Percentiles rank a stretch among this genome's conserved stretches.
These are phyloP conservation scores for Drosophila tristis DNA, from an alignment of 1,140 invertebrate genomes.

Conservation along the genomic window DNA sequence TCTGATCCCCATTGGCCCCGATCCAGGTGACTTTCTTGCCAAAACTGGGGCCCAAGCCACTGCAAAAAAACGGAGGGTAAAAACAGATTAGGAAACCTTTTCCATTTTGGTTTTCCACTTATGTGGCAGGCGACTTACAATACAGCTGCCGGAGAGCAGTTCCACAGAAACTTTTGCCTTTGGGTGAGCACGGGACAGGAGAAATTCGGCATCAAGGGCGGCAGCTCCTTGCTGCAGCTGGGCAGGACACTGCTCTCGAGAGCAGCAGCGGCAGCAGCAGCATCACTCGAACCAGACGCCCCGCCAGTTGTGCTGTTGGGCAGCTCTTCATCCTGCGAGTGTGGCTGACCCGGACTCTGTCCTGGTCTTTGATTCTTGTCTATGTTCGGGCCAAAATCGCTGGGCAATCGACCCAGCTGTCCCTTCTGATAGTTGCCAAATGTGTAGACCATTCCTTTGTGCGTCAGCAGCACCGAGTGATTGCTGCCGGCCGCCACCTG, in stretches of 20 bases:
- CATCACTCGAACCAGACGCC: constrained; percentile 1
- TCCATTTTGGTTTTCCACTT: no score
- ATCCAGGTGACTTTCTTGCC: constrained; percentile 96
- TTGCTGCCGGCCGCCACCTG: constrained; percentile 97
- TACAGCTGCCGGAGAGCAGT: constrained; percentile 92
- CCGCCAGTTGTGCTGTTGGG: constrained; percentile 68
- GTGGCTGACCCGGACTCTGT: background rate
- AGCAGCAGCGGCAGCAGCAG: background rate
- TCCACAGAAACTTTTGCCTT: constrained; percentile 88
- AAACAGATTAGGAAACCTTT: background rate
- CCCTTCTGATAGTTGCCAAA: constrained; percentile 97
- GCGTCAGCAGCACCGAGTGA: constrained; percentile 96
- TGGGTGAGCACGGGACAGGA: constrained; percentile 58
- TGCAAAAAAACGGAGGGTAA: constrained; percentile 10
- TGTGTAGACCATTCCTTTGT: constrained; percentile 96
- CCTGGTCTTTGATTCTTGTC: constrained; percentile 65
- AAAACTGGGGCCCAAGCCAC: constrained; percentile 89
- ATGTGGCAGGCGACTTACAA: constrained; percentile 83
- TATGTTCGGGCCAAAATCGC: constrained; percentile 54
- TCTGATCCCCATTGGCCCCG: constrained; percentile 96
- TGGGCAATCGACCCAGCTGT: constrained; percentile 90
- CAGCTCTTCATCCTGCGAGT: background rate
- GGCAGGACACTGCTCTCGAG: constrained; percentile 42
- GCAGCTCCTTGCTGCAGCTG: constrained; percentile 66
- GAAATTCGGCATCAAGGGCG: constrained; percentile 54